These are phyloP conservation scores for Acrossocheilus wenchowensis DNA, from an alignment of 2,797 vertebrate species.

Conservation along the genomic window DNA sequence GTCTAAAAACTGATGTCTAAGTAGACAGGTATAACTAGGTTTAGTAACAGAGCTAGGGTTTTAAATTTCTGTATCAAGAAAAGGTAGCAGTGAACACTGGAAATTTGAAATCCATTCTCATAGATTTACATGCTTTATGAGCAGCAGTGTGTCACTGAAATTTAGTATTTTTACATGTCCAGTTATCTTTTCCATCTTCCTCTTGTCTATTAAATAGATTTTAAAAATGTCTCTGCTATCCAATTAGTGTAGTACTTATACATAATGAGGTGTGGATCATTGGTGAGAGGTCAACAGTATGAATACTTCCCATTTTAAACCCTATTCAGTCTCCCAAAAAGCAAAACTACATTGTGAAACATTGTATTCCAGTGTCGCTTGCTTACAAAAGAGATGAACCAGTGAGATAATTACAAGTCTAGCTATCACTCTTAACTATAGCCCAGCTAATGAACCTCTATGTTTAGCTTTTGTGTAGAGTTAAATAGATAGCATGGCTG, in stretches of 20 bases:
- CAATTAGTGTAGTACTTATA: background rate
- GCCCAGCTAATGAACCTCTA: slow-evolving; percentile 10
- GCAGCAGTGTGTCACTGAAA: background rate
- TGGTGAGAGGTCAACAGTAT: background rate
- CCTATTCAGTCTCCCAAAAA: background rate
- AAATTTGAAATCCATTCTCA: background rate
- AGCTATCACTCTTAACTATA: background rate
- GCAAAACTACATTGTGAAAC: background rate
- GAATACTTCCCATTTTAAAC: background rate
- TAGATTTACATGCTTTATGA: background rate
- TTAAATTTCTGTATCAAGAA: background rate
- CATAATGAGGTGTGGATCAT: slow-evolving; percentile 11
- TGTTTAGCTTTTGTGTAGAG: background rate
- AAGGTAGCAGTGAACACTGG: background rate
- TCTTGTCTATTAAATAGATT: background rate
- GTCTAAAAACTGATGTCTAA: background rate
- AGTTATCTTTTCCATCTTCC: background rate
- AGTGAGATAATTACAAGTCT: background rate
- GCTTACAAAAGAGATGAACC: background rate
- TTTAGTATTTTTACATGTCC: background rate
- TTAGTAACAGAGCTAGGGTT: background rate
- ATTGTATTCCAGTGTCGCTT: background rate
- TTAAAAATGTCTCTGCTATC: background rate
- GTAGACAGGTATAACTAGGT: background rate
- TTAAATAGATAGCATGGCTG: background rate